Evolutionary conservation across 2,888 invertebrate genomes (phyloP).

Genomic region (Eudasyphora cyanicolor): DNA sequence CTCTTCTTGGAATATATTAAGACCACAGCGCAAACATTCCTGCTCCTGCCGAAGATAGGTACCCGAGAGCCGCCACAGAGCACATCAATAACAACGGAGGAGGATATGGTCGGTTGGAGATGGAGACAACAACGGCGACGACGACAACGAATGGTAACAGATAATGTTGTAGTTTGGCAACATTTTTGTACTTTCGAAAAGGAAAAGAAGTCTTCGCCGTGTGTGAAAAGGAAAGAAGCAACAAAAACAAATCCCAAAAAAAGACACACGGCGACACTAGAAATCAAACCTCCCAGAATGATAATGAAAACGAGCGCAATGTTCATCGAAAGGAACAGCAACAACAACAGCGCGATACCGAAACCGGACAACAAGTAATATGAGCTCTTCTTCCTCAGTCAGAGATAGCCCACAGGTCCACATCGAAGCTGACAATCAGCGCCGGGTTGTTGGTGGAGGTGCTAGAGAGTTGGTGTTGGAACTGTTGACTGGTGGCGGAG

Average conservation of each 20-base stretch:
- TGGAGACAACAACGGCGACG: constrained; percentile 6
- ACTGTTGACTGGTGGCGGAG: neutral
- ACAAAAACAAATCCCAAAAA: neutral
- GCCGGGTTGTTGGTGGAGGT: neutral
- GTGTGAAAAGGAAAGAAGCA: constrained; percentile 14
- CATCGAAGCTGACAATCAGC: neutral
- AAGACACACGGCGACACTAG: constrained; percentile 41
- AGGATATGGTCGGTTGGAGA: neutral
- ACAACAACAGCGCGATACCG: neutral
- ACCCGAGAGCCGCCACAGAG: neutral
- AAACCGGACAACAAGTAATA: constrained; percentile 52
- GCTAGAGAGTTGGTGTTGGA: neutral
- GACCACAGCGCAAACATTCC: constrained; percentile 24
- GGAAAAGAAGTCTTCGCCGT: constrained; percentile 25
- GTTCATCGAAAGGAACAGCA: neutral
- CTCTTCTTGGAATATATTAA: constrained; percentile 13
- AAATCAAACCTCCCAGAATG: constrained; percentile 54
- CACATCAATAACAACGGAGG: neutral
- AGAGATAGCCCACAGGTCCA: neutral
- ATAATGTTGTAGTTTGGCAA: constrained; percentile 61
- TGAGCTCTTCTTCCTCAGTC: constrained; percentile 52
- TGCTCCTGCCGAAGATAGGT: neutral
- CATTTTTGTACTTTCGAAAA: constrained; percentile 60
- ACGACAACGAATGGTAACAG: constrained; percentile 51
- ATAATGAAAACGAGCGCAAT: constrained; percentile 54